These are phyloP conservation scores for Burhinus bistriatus DNA, from an alignment of 2,113 vertebrate species.

Conservation along the genomic window DNA sequence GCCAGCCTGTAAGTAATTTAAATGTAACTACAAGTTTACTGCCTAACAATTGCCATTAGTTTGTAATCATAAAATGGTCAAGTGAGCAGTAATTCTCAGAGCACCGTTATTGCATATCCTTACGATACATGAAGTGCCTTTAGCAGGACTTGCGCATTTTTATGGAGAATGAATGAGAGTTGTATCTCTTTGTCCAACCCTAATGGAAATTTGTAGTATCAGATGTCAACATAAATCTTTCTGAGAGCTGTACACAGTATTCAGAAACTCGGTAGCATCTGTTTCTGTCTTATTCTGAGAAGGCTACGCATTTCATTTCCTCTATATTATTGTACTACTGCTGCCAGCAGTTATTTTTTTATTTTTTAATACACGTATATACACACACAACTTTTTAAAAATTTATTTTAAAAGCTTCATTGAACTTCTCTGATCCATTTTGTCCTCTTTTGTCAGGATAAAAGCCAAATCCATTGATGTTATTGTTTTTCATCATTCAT, in stretches of 20 bases:
- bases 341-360: not conserved
- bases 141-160: conserved; percentile 33
- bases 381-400: accelerated
- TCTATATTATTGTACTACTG: not conserved
- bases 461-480: not conserved
- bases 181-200: not conserved
- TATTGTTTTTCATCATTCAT: not conserved
- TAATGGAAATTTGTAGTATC: conserved; percentile 22
- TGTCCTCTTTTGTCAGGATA: not conserved
- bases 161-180: conserved; percentile 34
- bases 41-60: not conserved
- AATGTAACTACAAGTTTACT: conserved; percentile 1
- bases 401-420: not conserved
- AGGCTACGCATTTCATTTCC: not conserved
- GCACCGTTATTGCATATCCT: not conserved
- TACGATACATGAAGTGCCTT: conserved; percentile 17
- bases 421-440: not conserved
- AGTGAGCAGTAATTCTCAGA: conserved; percentile 37
- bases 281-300: not conserved
- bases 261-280: not conserved
- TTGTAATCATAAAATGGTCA: conserved; percentile 50
- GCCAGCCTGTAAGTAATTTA: not conserved
- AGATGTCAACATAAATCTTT: conserved; percentile 28
- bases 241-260: not conserved
- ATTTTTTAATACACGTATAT: not conserved